Evolutionary conservation across 2,113 vertebrate species (phyloP).

Genomic region (Ahaetulla prasina): DNA sequence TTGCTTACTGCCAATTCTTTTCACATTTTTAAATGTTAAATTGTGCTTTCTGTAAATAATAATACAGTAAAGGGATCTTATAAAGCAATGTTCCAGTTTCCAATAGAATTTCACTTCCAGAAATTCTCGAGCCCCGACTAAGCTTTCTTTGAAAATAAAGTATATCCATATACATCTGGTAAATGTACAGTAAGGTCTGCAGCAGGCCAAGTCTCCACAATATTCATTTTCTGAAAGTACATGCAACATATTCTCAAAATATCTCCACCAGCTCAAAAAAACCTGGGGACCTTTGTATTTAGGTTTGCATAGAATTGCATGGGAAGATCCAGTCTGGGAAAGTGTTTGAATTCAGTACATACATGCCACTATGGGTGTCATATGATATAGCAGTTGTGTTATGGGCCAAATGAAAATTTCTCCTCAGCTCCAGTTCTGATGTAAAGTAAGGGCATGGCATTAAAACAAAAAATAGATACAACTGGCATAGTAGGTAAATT

Average conservation of each 20-base stretch:
- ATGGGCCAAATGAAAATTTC: neutral
- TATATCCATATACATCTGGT: neutral
- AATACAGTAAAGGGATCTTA: neutral
- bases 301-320: neutral
- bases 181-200: neutral
- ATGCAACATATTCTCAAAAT: neutral
- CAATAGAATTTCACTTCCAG: neutral
- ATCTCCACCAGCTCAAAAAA: neutral
- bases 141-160: neutral
- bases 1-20: neutral
- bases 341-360: neutral
- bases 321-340: neutral
- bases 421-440: neutral
- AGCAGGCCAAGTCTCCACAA: neutral
- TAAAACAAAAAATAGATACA: neutral
- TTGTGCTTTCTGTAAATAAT: neutral
- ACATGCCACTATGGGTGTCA: neutral
- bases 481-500: neutral
- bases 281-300: neutral
- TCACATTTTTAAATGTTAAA: neutral
- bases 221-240: neutral
- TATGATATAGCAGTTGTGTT: neutral
- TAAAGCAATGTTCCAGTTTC: neutral
- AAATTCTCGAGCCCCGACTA: neutral
- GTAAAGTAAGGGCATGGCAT: neutral